phyloP scores from a whole-genome alignment of 2,797 vertebrate genomes.

The Anguilla obscura region DNA sequence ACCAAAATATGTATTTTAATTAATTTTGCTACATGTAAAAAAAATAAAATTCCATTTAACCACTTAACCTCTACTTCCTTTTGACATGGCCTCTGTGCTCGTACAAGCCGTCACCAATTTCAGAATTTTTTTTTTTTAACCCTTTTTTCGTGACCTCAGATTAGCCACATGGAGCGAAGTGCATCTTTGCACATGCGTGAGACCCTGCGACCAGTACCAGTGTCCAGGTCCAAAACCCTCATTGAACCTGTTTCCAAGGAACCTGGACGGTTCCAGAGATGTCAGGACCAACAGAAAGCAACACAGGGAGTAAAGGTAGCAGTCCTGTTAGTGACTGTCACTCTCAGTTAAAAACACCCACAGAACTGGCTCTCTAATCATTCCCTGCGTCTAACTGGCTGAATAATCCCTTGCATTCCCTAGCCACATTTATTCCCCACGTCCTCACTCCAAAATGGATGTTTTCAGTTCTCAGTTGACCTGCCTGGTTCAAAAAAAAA shows the following conservation, averaged over 20 bases:
- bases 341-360: background rate
- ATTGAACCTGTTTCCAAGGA: background rate
- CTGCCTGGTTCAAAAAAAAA: too few relatives aligned
- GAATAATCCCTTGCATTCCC: too few relatives aligned
- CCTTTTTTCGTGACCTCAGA: background rate
- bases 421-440: too few relatives aligned
- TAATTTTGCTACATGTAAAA: too few relatives aligned
- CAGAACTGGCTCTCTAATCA: background rate
- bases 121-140: background rate
- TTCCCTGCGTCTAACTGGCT: too few relatives aligned
- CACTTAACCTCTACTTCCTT: too few relatives aligned
- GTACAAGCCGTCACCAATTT: background rate
- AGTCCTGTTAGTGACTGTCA: background rate
- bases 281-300: background rate
- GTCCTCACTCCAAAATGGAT: background rate
- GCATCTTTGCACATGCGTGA: background rate
- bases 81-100: background rate
- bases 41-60: too few relatives aligned
- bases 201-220: conserved; percentile 16
- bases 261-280: background rate
- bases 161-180: background rate
- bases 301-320: conserved; percentile 3
- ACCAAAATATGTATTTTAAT: too few relatives aligned
- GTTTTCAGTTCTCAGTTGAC: background rate
- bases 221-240: background rate